These are phyloP conservation scores for Grammomys dolichurus DNA, from an alignment of 2,113 vertebrate genomes.

Conservation along the genomic window DNA sequence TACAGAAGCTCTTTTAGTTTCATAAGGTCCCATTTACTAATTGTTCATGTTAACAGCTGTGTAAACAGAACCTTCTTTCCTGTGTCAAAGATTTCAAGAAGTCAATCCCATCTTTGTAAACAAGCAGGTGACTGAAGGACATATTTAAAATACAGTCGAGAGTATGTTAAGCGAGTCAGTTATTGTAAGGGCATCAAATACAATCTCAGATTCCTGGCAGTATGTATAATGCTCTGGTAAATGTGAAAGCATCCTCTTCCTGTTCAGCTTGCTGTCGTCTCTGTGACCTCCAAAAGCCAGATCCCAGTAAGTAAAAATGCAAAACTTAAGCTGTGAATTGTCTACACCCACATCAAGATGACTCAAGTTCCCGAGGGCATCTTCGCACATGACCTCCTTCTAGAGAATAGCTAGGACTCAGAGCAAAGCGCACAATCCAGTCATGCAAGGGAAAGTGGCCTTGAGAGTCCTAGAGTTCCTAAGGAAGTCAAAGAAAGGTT, in stretches of 20 bases:
- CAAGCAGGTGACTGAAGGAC: not conserved
- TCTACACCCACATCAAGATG: not conserved
- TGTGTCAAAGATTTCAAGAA: not conserved
- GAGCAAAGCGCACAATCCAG: not conserved
- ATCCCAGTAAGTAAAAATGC: not conserved
- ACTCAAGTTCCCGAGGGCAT: not conserved
- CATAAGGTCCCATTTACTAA: not conserved
- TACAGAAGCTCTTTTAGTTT: not conserved
- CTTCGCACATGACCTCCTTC: not conserved
- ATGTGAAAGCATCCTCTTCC: not conserved
- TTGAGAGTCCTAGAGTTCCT: not conserved
- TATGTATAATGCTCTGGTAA: not conserved
- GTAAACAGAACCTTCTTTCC: not conserved
- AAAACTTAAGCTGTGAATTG: not conserved
- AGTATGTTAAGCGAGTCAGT: not conserved
- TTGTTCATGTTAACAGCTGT: not conserved
- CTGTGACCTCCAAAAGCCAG: not conserved
- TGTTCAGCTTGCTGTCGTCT: not conserved
- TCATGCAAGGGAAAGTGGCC: not conserved
- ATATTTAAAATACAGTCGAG: not conserved
- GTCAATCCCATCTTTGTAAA: not conserved
- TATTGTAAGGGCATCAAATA: not conserved
- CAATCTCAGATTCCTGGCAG: not conserved
- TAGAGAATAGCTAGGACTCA: not conserved
- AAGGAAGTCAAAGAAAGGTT: not conserved